A percentile compares a stretch with the other conserved stretches of the same genome.
phyloP scores from a whole-genome alignment of 2,113 vertebrate species.

The Rissa tridactyla region DNA sequence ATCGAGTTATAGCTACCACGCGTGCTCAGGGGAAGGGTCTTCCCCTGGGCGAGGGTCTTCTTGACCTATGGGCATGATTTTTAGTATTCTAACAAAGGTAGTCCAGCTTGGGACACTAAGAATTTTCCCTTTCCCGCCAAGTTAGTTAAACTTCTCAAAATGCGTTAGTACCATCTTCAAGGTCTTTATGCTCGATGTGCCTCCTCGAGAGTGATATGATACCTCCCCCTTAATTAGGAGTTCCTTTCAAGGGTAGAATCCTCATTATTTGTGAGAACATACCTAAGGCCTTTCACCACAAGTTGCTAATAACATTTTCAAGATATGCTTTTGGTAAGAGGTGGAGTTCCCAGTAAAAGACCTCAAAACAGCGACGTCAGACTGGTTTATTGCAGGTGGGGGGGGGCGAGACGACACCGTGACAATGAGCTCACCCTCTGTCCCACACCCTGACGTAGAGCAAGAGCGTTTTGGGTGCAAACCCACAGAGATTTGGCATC shows the following conservation, averaged over 20 bases:
- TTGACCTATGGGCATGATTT: neutral
- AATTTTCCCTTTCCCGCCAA: neutral
- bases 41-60: neutral
- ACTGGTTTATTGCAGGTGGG: neutral
- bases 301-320: neutral
- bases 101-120: neutral
- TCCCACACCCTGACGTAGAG: accelerated
- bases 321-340: neutral
- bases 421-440: too few relatives aligned
- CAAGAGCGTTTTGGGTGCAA: neutral
- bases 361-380: too few relatives aligned
- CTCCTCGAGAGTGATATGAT: neutral
- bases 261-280: neutral
- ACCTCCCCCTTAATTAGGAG: neutral
- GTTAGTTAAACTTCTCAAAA: neutral
- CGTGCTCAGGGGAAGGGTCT: neutral
- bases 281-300: neutral
- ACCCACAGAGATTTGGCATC: neutral
- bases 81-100: neutral
- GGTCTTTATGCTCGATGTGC: neutral
- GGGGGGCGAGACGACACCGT: neutral
- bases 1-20: neutral
- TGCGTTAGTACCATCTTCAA: neutral
- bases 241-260: neutral
- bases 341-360: neutral